Base-by-base conservation (phyloP, 2,888 invertebrate species). In the Homarus gammarus region DNA sequence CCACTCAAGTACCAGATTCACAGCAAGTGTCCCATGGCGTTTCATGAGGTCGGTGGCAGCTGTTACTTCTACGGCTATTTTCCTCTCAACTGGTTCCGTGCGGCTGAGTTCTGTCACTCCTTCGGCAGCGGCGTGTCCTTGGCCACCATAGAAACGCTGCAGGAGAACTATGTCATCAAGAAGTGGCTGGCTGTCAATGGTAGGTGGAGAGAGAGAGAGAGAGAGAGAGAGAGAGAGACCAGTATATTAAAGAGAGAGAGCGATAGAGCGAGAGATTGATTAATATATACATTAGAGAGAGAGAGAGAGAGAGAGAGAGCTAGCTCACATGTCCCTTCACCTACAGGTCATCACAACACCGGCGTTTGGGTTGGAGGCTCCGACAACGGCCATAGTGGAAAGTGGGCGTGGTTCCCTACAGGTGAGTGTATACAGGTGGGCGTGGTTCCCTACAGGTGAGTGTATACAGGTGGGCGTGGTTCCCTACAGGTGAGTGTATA, bases 341-440 rank as follows among this genome's bases (percentile, higher is more conserved):
- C 61, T 51, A n/a, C 89, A 92, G 92, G 92, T 31, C 83, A 92
- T 70, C 90, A 88, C 77, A 84, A 88, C 51, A 91, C 88, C 15
- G 92, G 92, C 15, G 91, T 92, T n/a, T 92, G 92, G 92, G 87
- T 92, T 33, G 92, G 92, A 22, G 92, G 92, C 5, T 92, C 92
- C 0, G 92, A 92, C 82, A 92, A 92, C 86, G 92, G 92, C 18
- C 92, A 92, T 82, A 61, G 70, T 68, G 91, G 91, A 18, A 89
- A 81, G 61, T 92, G 92, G 92, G 91, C 92, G 64, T 92, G 92
- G 92, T 92, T 91, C 70, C 92, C 92, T 36, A 92, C 92, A 79
- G 92, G 92, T 92, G 81, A 90, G 89, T 51, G 40, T 27, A 33
- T 27, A 49, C 22, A n/a, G 36, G 64, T 38, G 61, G 61, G 22